Evolutionary conservation across 2,113 vertebrate genomes (phyloP), one percentile per base, ranked within the genome.

Genomic region (Erpornis zantholeuca): DNA sequence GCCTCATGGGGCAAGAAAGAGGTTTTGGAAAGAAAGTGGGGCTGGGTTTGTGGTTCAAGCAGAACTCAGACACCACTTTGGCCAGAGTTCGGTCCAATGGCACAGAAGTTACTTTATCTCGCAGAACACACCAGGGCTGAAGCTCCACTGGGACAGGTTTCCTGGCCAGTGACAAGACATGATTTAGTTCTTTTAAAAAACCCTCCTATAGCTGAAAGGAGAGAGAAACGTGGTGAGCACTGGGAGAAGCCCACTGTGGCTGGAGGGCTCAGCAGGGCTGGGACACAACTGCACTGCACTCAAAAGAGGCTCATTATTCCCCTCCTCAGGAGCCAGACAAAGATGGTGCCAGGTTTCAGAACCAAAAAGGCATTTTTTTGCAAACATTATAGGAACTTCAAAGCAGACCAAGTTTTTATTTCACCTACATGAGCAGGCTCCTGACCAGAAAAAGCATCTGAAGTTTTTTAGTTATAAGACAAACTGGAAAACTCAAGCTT

Each of bases 391-490:
- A 69, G 57, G 70, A 87, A 75, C 78, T 92, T 95, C 87, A 79
- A 94, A 92, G 94, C 59, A 65, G 31, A 73, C 29, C 12, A 72
- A 59, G 45, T 76, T 94, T 57, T 84, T 77, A 21, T 66, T 92
- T 94, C 66, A 76, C 92, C 89, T 92, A 79, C 75, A 50, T 0
- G 53, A 95, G 86, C 38, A 60, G 75, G 86, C 45, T 95, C 63
- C 89, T 63, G 60, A 85, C 57, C 87, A 94, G 84, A 88, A 91
- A 96, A 91, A 57, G 70, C 81, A 92, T 59, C 66, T 57, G 78
- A 89, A 84, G 27, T 49, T 69, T 89, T 82, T 79, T 56, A 59
- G 36, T 82, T 91, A 0, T 27, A 56, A 72, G 50, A 56, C 38
- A 89, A 94, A 84, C 49, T 82, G 65, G 93, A 91, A 89, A 94